Evolutionary conservation across 1,140 invertebrate species (phyloP).

Genomic region (Trichonephila clavipes): DNA sequence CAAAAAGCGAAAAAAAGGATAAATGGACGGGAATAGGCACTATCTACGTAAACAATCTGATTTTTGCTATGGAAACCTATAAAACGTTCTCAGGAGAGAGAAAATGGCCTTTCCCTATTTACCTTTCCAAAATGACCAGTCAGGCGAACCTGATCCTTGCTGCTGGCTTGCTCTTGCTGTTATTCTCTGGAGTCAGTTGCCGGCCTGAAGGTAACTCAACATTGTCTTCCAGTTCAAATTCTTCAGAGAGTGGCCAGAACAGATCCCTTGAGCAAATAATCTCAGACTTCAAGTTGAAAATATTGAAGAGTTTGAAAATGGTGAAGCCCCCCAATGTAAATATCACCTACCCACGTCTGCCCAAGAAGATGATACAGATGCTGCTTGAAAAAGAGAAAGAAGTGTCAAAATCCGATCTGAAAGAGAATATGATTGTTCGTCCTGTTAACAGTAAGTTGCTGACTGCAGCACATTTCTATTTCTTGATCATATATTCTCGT

Average conservation of each 20-base stretch:
- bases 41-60: slow-evolving; percentile 67
- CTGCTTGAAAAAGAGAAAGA: neutral
- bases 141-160: neutral
- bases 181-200: neutral
- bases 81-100: neutral
- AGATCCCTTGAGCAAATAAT: neutral
- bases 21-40: slow-evolving; percentile 43
- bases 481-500: no score
- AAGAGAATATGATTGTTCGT: slow-evolving; percentile 34
- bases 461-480: neutral
- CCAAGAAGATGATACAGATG: neutral
- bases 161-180: neutral
- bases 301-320: slow-evolving; percentile 1
- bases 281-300: slow-evolving; percentile 4
- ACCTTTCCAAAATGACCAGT: neutral
- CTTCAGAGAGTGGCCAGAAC: neutral
- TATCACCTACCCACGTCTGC: neutral
- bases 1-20: slow-evolving; percentile 33
- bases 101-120: neutral
- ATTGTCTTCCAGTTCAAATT: neutral
- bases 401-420: neutral
- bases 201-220: neutral
- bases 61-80: slow-evolving; percentile 8
- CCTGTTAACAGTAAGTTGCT: slow-evolving; percentile 27
- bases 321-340: neutral